A percentile compares a stretch with the other conserved stretches of the same genome.
These are phyloP conservation scores for Metallyticus violacea DNA, from an alignment of 2,888 invertebrate species.

Conservation along the genomic window DNA sequence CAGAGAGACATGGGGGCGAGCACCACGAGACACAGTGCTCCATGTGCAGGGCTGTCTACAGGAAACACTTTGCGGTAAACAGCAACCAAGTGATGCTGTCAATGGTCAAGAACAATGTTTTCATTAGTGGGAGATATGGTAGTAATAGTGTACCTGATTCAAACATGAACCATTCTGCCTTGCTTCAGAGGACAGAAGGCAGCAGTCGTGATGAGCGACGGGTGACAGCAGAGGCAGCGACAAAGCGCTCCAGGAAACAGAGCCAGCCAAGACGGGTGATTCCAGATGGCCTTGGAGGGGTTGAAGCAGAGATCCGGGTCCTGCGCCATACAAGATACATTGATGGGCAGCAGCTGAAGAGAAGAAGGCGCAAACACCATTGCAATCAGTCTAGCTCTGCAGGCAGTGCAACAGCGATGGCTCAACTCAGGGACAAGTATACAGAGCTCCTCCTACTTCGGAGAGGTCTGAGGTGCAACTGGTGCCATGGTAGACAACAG, in stretches of 20 bases:
- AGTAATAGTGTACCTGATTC: conserved; percentile 25
- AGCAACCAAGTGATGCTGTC: background rate
- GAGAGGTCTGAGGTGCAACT: conserved; percentile 41
- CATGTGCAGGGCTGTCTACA: background rate
- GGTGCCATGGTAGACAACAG: conserved; percentile 44
- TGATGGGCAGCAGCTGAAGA: background rate
- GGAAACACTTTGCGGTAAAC: conserved; percentile 6
- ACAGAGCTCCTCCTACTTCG: conserved; percentile 45
- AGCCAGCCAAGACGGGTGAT: conserved; percentile 51
- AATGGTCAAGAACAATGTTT: conserved; percentile 12
- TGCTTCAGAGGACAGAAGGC: conserved; percentile 13
- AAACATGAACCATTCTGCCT: conserved; percentile 24
- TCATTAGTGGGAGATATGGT: conserved; percentile 19
- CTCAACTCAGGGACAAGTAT: conserved; percentile 45
- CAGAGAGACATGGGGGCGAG: conserved; percentile 37
- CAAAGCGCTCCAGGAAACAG: conserved; percentile 51
- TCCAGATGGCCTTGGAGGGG: conserved; percentile 35
- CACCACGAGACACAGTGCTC: conserved; percentile 36
- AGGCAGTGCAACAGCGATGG: conserved; percentile 33
- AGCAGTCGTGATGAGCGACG: conserved; percentile 11
- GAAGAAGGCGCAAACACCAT: background rate
- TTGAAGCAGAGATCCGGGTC: conserved; percentile 40
- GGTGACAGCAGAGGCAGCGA: background rate
- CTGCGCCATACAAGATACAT: conserved; percentile 39
- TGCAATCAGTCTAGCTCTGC: conserved; percentile 29